Evolutionary conservation across 2,888 invertebrate species (phyloP).

Genomic region (Morpho achilles): DNA sequence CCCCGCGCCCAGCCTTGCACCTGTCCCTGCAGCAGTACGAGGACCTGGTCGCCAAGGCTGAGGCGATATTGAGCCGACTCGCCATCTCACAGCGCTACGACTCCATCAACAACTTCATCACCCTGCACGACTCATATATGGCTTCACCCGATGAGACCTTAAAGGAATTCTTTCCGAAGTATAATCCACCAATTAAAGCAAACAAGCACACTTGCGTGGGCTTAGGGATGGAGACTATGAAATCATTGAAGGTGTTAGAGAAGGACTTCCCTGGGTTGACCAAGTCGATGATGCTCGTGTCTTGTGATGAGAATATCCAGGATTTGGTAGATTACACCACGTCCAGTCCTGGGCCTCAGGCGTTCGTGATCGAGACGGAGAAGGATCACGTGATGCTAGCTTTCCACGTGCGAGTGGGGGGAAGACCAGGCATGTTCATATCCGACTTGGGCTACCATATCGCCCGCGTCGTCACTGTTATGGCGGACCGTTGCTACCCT

Average conservation of each 20-base stretch:
- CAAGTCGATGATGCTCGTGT: constrained; percentile 85
- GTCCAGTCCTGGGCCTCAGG: constrained; percentile 79
- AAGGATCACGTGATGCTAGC: constrained; percentile 94
- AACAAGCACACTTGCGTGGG: constrained; percentile 95
- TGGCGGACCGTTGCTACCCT: constrained; percentile 92
- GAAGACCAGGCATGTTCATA: constrained; percentile 87
- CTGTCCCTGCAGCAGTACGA: constrained; percentile 89
- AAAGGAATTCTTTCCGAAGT: constrained; percentile 88
- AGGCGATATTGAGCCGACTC: constrained; percentile 90
- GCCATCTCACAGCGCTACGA: constrained; percentile 93
- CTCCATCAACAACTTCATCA: constrained; percentile 91
- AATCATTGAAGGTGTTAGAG: constrained; percentile 80
- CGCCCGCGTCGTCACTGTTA: constrained; percentile 90
- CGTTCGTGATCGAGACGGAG: constrained; percentile 84
- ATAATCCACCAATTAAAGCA: constrained; percentile 89
- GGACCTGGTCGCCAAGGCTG: constrained; percentile 89
- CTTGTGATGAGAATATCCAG: constrained; percentile 92
- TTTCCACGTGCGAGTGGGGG: constrained; percentile 85
- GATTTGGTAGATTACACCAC: constrained; percentile 81
- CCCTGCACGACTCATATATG: constrained; percentile 83
- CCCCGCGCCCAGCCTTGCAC: constrained; percentile 80
- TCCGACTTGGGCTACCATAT: constrained; percentile 96
- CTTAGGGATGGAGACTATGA: constrained; percentile 89
- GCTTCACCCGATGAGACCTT: constrained; percentile 83
- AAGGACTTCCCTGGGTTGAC: constrained; percentile 84